Evolutionary conservation across 2,113 vertebrate species (phyloP).

Genomic region (Phocoena sinus): DNA sequence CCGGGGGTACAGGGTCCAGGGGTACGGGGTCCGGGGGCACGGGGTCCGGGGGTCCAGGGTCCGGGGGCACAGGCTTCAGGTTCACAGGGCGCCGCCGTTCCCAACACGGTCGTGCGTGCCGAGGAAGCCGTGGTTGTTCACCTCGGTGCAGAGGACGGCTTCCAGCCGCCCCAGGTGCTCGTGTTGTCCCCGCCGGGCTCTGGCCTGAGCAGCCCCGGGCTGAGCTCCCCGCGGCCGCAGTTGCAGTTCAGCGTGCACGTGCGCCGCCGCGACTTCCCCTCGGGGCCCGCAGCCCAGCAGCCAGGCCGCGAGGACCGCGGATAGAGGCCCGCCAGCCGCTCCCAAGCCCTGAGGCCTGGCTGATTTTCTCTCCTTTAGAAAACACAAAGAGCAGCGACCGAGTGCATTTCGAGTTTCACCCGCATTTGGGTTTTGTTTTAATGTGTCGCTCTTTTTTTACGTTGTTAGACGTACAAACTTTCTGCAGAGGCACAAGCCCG

Average conservation of each 20-base stretch:
- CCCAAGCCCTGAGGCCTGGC: constrained; percentile 68
- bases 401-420: neutral
- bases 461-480: too few species aligned
- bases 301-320: constrained; percentile 86
- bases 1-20: rapidly evolving
- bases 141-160: too few species aligned
- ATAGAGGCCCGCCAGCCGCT: constrained; percentile 78
- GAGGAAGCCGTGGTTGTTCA: too few species aligned
- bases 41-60: too few species aligned
- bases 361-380: neutral
- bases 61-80: too few species aligned
- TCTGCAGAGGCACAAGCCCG: too few species aligned
- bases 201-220: neutral
- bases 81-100: too few species aligned
- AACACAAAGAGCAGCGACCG: neutral
- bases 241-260: constrained; percentile 90
- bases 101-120: too few species aligned
- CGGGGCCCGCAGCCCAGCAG: constrained; percentile 81
- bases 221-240: constrained; percentile 80
- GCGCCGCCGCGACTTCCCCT: constrained; percentile 77
- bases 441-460: too few species aligned
- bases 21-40: neutral
- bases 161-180: too few species aligned
- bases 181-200: too few species aligned
- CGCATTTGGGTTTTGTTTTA: neutral